Conservation (phyloP, 2,888 invertebrate genomes). For the Drosophila formosana region DNA sequence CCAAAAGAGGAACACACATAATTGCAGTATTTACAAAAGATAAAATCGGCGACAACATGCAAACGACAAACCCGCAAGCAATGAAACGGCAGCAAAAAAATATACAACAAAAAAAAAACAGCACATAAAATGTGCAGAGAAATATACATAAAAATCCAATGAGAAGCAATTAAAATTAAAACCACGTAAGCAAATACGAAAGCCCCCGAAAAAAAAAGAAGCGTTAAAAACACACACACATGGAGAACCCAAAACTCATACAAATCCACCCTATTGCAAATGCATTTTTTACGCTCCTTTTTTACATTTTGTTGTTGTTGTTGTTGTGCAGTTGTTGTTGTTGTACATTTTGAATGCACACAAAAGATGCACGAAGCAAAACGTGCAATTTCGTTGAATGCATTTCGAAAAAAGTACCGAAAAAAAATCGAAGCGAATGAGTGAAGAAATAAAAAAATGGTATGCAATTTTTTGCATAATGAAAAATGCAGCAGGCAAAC, state of each 20-base stretch:
- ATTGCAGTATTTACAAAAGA: conserved; percentile 82
- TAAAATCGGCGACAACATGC: conserved; percentile 77
- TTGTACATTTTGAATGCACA: conserved; percentile 54
- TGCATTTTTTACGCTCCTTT: conserved; percentile 57
- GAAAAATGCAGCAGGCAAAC: conserved; percentile 79
- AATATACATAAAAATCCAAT: conserved; percentile 49
- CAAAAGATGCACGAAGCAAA: conserved; percentile 78
- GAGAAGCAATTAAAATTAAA: conserved; percentile 81
- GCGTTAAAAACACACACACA: conserved; percentile 21
- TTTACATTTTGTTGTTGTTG: background rate
- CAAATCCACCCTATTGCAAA: conserved; percentile 74
- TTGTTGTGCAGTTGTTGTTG: background rate
- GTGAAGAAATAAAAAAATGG: conserved; percentile 50
- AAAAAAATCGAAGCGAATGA: conserved; percentile 69
- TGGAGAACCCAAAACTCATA: conserved; percentile 56
- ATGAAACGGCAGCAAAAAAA: conserved; percentile 23
- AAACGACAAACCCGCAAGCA: conserved; percentile 48
- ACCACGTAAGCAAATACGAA: conserved; percentile 78
- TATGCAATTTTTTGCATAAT: conserved; percentile 80
- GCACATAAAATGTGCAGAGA: conserved; percentile 7
- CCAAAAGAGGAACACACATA: conserved; percentile 74
- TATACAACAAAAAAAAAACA: conserved; percentile 7
- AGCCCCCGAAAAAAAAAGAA: conserved; percentile 52
- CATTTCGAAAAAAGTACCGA: conserved; percentile 66
- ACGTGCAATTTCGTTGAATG: conserved; percentile 78